Evolutionary conservation across 2,888 invertebrate species (phyloP).

Genomic region (Aricia artaxerxes): DNA sequence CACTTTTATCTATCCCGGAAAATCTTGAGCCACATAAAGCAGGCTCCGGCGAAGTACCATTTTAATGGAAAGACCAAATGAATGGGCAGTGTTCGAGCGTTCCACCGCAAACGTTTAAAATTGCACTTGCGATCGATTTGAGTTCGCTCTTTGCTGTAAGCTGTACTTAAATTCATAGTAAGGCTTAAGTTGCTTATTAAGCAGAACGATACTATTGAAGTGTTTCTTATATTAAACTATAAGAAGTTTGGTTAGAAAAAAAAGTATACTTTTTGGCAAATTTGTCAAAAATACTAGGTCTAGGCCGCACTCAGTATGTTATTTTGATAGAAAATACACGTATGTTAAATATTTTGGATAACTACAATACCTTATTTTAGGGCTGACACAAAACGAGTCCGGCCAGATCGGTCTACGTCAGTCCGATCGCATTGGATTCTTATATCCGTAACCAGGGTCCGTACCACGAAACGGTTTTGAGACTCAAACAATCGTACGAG

Average conservation of each 20-base stretch:
- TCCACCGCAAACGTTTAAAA: conserved; percentile 61
- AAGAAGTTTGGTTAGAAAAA: not conserved
- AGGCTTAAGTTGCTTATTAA: not conserved
- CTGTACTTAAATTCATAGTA: not conserved
- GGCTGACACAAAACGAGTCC: too few species aligned
- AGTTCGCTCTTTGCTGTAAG: not conserved
- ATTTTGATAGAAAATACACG: too few species aligned
- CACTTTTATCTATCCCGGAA: conserved; percentile 72
- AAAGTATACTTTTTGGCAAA: too few species aligned
- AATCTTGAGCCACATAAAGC: conserved; percentile 76
- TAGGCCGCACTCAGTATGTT: too few species aligned
- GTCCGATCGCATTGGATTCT: too few species aligned
- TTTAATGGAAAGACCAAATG: conserved; percentile 74
- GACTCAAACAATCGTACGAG: too few species aligned
- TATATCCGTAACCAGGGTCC: too few species aligned
- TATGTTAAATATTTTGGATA: too few species aligned
- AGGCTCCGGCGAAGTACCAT: conserved; percentile 73
- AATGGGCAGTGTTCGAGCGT: conserved; percentile 54
- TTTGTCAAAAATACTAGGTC: too few species aligned
- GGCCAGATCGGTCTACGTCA: too few species aligned
- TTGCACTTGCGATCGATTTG: conserved; percentile 45
- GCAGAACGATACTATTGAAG: not conserved
- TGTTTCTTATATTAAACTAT: not conserved
- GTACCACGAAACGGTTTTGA: too few species aligned
- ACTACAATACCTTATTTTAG: too few species aligned